Conservation (phyloP, 2,113 vertebrate species). For the Solea senegalensis region DNA sequence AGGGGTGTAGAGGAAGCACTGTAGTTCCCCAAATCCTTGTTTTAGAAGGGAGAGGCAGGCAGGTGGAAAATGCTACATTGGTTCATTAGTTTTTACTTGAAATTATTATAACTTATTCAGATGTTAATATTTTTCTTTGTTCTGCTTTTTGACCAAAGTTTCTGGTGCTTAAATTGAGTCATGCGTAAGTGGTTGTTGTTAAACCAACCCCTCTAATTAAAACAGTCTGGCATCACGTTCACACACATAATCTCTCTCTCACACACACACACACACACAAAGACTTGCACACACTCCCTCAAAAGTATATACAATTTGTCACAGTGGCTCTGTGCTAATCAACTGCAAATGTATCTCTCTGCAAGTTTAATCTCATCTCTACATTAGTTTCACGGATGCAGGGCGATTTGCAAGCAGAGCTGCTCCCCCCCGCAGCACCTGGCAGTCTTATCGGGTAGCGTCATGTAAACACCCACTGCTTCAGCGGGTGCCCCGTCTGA, state of each 20-base stretch:
- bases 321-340: constrained; percentile 73
- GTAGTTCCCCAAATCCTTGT: constrained; percentile 54
- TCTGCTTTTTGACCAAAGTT: constrained; percentile 2
- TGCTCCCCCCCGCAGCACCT: constrained; percentile 55
- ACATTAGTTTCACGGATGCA: constrained; percentile 74
- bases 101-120: background rate
- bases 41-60: constrained; percentile 41
- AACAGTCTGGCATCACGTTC: constrained; percentile 17
- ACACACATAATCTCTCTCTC: background rate
- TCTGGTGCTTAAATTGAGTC: background rate
- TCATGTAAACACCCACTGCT: constrained; percentile 75
- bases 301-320: constrained; percentile 72
- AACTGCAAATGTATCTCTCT: constrained; percentile 77
- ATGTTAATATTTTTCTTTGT: background rate
- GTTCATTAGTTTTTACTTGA: constrained; percentile 43
- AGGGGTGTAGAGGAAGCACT: constrained; percentile 74
- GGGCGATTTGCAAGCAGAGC: constrained; percentile 57
- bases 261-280: constrained; percentile 35
- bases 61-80: constrained; percentile 50
- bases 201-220: constrained; percentile 25
- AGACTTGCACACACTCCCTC: constrained; percentile 57
- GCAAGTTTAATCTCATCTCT: constrained; percentile 78
- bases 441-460: constrained; percentile 69
- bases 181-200: constrained; percentile 17
- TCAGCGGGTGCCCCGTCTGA: constrained; percentile 64